phyloP scores from a whole-genome alignment of 92 coral and sea anemone species.

The Desmophyllum pertusum region DNA sequence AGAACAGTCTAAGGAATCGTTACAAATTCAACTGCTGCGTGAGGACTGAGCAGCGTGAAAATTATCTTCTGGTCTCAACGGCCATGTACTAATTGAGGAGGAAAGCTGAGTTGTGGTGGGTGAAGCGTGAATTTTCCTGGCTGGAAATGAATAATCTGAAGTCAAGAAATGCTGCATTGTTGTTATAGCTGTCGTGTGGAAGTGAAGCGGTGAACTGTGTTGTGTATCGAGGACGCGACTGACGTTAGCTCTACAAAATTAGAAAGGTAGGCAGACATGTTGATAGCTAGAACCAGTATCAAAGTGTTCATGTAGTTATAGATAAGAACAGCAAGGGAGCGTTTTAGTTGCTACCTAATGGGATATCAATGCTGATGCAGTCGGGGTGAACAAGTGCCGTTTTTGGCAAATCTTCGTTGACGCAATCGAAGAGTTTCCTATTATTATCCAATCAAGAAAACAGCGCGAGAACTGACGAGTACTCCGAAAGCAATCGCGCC shows the following conservation, averaged over 20 bases:
- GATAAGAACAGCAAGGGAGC: neutral
- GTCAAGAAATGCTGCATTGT: neutral
- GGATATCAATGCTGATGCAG: neutral
- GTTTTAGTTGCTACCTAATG: neutral
- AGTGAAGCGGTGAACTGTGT: neutral
- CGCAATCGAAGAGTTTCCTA: too few relatives aligned
- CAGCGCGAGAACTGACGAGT: too few relatives aligned
- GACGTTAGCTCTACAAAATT: neutral
- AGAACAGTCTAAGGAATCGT: neutral
- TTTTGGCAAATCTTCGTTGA: too few relatives aligned
- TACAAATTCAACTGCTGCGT: neutral
- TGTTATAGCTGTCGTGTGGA: neutral
- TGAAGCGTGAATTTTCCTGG: neutral
- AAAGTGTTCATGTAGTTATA: neutral
- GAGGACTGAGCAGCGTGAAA: neutral
- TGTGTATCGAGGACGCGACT: neutral
- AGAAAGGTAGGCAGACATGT: slow-evolving; percentile 11
- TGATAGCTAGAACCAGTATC: neutral
- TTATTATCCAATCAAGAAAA: too few relatives aligned
- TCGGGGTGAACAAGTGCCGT: too few relatives aligned
- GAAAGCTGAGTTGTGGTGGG: neutral
- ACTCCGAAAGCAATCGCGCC: too few relatives aligned
- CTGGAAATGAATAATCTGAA: neutral
- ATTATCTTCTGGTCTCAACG: neutral
- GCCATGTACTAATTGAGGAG: neutral